phyloP scores from a whole-genome alignment of 2,113 vertebrate species.

The Macquaria australasica region DNA sequence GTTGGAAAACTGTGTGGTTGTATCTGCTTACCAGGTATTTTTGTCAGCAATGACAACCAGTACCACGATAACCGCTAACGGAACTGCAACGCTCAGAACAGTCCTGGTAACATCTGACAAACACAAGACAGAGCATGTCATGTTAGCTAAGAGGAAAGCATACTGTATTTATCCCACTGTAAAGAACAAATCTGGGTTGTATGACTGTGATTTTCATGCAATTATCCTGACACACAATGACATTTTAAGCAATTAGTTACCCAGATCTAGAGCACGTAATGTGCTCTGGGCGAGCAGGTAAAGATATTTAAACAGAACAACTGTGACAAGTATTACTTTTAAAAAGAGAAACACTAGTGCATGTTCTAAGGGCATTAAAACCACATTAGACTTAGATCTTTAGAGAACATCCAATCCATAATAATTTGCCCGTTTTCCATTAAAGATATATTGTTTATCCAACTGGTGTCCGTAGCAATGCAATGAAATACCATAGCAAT shows the following conservation, averaged over 20 bases:
- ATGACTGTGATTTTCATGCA: neutral
- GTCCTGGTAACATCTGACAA: neutral
- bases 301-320: neutral
- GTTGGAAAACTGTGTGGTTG: neutral
- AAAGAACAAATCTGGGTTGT: neutral
- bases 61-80: neutral
- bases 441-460: neutral
- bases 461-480: neutral
- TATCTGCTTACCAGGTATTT: conserved; percentile 59
- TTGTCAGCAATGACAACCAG: conserved; percentile 17
- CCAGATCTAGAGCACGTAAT: neutral
- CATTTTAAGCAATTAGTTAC: neutral
- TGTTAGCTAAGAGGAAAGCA: neutral
- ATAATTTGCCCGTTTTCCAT: no score
- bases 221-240: neutral
- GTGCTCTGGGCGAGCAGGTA: neutral
- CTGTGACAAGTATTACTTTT: neutral
- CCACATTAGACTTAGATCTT: no score
- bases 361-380: no score
- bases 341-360: no score
- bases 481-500: no score
- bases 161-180: neutral
- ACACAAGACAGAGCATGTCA: neutral
- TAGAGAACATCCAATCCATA: no score
- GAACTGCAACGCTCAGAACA: rapidly evolving